Percentiles rank a stretch among this genome's conserved stretches.
Conservation (phyloP, 2,113 vertebrate genomes). For the Pterocles gutturalis region DNA sequence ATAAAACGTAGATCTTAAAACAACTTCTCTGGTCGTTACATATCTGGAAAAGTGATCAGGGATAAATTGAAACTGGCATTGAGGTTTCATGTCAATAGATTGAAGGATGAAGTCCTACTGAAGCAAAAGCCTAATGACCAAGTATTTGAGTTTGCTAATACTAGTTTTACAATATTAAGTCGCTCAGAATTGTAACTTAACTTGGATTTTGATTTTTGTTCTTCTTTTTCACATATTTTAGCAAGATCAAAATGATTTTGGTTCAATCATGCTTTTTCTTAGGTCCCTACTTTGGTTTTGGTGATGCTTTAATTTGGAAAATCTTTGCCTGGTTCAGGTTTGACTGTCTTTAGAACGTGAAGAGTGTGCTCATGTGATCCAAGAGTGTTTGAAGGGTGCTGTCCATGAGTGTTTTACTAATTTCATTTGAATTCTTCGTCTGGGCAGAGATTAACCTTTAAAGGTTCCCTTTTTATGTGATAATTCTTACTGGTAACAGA, state of each 20-base stretch:
- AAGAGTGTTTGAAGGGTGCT: background rate
- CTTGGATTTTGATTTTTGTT: background rate
- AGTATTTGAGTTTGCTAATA: background rate
- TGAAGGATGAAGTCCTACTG: background rate
- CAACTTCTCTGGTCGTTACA: background rate
- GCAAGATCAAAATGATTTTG: background rate
- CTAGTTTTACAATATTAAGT: background rate
- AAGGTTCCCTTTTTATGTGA: background rate
- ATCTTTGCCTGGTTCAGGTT: background rate
- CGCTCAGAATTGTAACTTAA: background rate
- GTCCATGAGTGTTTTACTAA: background rate
- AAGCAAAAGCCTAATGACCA: background rate
- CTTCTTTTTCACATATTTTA: background rate
- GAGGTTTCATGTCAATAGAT: background rate
- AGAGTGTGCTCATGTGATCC: background rate
- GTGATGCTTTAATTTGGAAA: background rate
- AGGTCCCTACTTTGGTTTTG: background rate
- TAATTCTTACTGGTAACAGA: background rate
- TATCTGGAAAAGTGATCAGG: background rate
- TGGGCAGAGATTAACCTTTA: background rate
- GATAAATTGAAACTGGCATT: background rate
- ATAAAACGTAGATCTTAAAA: background rate
- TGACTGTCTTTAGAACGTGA: background rate
- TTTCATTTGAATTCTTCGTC: background rate
- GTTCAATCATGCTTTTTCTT: background rate